Evolutionary conservation across 1,140 invertebrate species (phyloP).

Genomic region (Drosophila punjabiensis): DNA sequence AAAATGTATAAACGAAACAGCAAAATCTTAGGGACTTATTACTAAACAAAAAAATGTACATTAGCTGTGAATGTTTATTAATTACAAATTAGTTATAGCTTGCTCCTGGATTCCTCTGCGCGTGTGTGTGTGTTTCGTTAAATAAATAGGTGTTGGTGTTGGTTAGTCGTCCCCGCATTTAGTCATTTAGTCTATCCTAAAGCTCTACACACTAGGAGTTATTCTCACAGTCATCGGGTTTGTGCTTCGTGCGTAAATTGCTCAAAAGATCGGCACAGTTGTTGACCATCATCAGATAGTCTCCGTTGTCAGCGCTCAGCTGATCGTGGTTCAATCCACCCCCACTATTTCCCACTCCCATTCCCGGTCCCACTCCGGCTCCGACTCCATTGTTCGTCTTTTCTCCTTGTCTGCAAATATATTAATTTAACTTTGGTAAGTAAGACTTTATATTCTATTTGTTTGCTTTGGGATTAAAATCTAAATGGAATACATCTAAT

Average conservation of each 20-base stretch:
- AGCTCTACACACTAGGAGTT: conserved; percentile 84
- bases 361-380: conserved; percentile 18
- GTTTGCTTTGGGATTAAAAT: background rate
- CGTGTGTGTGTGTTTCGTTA: conserved; percentile 47
- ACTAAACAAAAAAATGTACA: conserved; percentile 53
- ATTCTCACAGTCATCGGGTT: conserved; percentile 85
- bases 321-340: conserved; percentile 55
- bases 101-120: conserved; percentile 32
- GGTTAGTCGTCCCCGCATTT: conserved; percentile 54
- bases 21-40: conserved; percentile 46
- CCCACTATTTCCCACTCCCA: conserved; percentile 35
- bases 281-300: conserved; percentile 85
- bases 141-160: conserved; percentile 74
- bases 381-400: conserved; percentile 70
- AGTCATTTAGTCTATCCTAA: conserved; percentile 66
- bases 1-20: conserved; percentile 29
- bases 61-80: conserved; percentile 62
- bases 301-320: conserved; percentile 75
- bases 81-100: conserved; percentile 66
- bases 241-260: conserved; percentile 85
- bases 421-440: background rate
- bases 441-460: background rate
- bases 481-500: too few relatives aligned
- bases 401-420: conserved; percentile 66
- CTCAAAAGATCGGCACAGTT: conserved; percentile 85